Conservation (phyloP, 2,113 vertebrate species). For the Ranitomeya imitator region DNA sequence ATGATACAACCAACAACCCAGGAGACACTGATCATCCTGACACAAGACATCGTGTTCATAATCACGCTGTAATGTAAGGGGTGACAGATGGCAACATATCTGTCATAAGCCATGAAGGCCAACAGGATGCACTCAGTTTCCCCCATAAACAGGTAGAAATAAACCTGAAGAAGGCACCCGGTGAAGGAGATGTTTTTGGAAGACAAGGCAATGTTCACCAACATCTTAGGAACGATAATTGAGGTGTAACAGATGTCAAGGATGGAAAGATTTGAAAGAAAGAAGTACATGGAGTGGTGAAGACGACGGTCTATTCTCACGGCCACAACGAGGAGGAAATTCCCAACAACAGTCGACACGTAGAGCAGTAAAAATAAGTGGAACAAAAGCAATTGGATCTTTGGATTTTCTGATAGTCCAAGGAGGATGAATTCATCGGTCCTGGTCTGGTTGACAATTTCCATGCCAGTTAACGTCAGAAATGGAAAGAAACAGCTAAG, state of each 20-base stretch:
- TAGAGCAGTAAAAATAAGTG: background rate
- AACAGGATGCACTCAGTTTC: slow-evolving; percentile 22
- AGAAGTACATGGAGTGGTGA: slow-evolving; percentile 33
- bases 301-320: background rate
- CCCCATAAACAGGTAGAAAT: slow-evolving; percentile 19
- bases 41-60: background rate
- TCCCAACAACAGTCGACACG: background rate
- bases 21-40: background rate
- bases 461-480: background rate
- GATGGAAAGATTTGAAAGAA: slow-evolving; percentile 9
- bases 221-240: slow-evolving; percentile 19
- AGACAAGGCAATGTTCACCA: background rate
- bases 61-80: slow-evolving; percentile 15
- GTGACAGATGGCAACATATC: background rate
- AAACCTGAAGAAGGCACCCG: slow-evolving; percentile 17
- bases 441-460: background rate
- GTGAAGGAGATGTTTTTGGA: background rate
- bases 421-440: background rate
- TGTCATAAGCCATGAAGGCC: slow-evolving; percentile 54
- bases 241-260: slow-evolving; percentile 25
- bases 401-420: background rate
- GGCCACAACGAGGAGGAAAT: background rate
- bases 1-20: slow-evolving; percentile 5
- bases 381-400: background rate
- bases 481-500: background rate